Base-by-base conservation (phyloP, 2,113 vertebrate species). In the Scalopus aquaticus region DNA sequence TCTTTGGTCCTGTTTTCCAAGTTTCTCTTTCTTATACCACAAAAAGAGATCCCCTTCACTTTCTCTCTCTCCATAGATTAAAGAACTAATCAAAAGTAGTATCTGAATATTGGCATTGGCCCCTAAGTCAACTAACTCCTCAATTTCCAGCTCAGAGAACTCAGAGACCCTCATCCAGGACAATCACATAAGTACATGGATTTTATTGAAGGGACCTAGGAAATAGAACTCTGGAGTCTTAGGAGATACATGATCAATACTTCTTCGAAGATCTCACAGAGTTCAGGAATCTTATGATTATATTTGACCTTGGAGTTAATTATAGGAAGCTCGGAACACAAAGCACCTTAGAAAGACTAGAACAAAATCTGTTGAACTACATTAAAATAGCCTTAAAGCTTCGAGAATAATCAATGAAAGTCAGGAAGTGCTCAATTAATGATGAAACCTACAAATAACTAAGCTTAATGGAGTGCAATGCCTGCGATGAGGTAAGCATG, bases 361-460 rank as follows among this genome's bases (percentile, higher is more conserved):
- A 84, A 93, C 28, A 88, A 96, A 93, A 93, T 82, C 79, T 83
- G 60, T 72, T 65, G 42, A 94, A 92, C 26, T 51, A 92, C 82
- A 78, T 74, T 93, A 95, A 94, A 93, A 95, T 70, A 91, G 82
- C 73, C 87, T 93, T 93, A 96, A 95, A 91, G 88, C 80, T 82
- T 77, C 35, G 72, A 90, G 90, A 90, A 95, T 95, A 97, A 97
- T 95, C 90, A 1, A 96, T 97, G 88, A 49, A 92, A 96, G 94
- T 93, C 96, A 94, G 69, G 85, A 86, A 88, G 93, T 91, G 78
- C 92, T 96, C 87, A 94, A 93, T 94, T 94, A 95, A 95, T 92
- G 95, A 94, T 95, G 86, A 94, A 97, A 96, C 86, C 56, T 81
- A 96, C 95, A 97, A 94, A 96, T 88, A 90, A 92, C 93, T 73